These are phyloP conservation scores for Seriola aureovittata DNA, from an alignment of 2,113 vertebrate species.

Conservation along the genomic window DNA sequence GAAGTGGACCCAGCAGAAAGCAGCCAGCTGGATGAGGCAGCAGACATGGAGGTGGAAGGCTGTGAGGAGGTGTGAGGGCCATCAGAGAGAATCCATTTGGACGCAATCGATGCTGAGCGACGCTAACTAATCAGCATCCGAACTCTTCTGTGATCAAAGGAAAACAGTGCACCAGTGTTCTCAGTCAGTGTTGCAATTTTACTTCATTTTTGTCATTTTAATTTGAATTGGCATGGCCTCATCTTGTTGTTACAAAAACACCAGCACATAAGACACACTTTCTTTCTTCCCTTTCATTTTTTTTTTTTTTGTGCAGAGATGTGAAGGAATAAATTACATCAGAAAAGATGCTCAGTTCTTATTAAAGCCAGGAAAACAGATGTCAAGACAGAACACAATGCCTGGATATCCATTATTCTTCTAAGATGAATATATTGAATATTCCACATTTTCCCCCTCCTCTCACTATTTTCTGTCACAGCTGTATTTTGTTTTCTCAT, in stretches of 20 bases:
- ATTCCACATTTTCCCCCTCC: no score
- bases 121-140: slow-evolving; percentile 8
- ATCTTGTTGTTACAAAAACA: neutral
- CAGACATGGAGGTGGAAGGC: slow-evolving; percentile 14
- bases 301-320: neutral
- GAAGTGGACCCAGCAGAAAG: slow-evolving; percentile 41
- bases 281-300: neutral
- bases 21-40: slow-evolving; percentile 45
- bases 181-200: slow-evolving; percentile 10
- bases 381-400: neutral
- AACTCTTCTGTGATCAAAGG: neutral
- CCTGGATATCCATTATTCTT: neutral
- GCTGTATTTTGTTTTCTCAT: no score
- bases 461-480: no score
- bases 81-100: slow-evolving; percentile 36
- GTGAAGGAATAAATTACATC: neutral
- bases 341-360: neutral
- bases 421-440: no score
- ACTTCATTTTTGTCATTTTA: slow-evolving; percentile 21
- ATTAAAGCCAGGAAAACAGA: neutral
- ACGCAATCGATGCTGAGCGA: neutral
- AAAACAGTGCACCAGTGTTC: neutral
- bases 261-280: neutral
- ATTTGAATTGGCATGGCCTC: neutral
- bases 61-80: slow-evolving; percentile 22